phyloP scores from a whole-genome alignment of 2,797 vertebrate species.

The Esox lucius region DNA sequence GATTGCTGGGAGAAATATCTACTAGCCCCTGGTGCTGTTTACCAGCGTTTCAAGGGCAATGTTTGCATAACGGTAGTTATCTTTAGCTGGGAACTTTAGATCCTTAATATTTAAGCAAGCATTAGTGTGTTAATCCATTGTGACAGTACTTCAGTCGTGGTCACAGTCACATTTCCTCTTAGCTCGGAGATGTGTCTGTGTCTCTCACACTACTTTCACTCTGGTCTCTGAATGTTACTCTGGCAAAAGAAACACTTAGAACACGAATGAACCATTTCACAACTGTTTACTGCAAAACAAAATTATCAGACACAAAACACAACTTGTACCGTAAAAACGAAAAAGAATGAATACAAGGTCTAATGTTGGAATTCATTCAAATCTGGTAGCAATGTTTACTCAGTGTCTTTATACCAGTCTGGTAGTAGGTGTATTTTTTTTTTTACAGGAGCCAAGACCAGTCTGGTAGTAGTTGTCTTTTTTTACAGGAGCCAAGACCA shows the following conservation, averaged over 20 bases:
- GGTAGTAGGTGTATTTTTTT: too few relatives aligned
- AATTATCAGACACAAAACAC: not conserved
- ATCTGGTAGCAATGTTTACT: too few relatives aligned
- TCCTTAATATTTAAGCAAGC: constrained; percentile 14
- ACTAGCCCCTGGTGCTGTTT: not conserved
- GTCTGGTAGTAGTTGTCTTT: too few relatives aligned
- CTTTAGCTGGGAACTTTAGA: not conserved
- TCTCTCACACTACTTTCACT: not conserved
- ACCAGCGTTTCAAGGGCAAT: not conserved
- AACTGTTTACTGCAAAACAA: not conserved
- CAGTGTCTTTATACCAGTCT: too few relatives aligned
- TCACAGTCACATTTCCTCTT: constrained; percentile 3
- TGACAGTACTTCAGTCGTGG: constrained; percentile 1
- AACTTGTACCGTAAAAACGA: not conserved
- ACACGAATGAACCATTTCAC: not conserved
- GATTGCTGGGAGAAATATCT: not conserved
- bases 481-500: too few relatives aligned
- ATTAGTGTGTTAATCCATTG: not conserved
- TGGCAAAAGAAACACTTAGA: not conserved
- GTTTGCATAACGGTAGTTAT: constrained; percentile 19
- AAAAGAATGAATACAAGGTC: not conserved
- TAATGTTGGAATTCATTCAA: too few relatives aligned
- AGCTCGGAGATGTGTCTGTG: not conserved
- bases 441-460: too few relatives aligned
- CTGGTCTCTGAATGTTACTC: not conserved